Evolutionary conservation across 2,888 invertebrate genomes (phyloP).

Genomic region (Agrotis segetum): DNA sequence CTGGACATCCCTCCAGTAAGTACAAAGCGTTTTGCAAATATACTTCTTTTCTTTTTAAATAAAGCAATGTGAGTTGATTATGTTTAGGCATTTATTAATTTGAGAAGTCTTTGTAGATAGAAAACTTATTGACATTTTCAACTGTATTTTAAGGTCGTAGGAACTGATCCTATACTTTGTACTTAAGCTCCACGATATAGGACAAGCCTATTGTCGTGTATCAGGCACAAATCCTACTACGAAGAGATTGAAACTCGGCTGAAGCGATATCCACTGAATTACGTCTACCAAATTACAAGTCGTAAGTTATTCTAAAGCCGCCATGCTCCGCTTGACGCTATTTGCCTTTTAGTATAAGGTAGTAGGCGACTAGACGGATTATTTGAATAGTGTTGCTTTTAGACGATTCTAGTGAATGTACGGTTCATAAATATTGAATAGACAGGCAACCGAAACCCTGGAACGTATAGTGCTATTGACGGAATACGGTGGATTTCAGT

Average conservation of each 20-base stretch:
- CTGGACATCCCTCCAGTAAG: no score
- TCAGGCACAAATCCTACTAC: neutral
- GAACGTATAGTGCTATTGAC: no score
- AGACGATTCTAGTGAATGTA: neutral
- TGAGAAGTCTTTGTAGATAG: no score
- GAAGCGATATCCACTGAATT: constrained; percentile 55
- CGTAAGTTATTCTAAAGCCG: constrained; percentile 64
- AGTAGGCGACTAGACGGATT: neutral
- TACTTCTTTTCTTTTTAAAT: no score
- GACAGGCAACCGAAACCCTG: no score
- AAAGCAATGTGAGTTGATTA: no score
- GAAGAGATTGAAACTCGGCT: neutral
- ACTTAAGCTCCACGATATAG: neutral
- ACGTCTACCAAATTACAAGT: constrained; percentile 60
- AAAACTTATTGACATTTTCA: no score
- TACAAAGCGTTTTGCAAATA: no score
- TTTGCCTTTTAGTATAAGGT: neutral
- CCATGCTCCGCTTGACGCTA: constrained; percentile 36
- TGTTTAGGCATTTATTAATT: no score
- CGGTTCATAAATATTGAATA: no score
- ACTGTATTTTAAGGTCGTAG: no score
- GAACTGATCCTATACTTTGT: neutral
- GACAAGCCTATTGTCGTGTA: neutral
- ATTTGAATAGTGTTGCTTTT: constrained; percentile 19
- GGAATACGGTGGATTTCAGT: no score